These are phyloP conservation scores for Pyrocephalus nanus DNA, from an alignment of 2,797 vertebrate genomes.

Conservation along the genomic window DNA sequence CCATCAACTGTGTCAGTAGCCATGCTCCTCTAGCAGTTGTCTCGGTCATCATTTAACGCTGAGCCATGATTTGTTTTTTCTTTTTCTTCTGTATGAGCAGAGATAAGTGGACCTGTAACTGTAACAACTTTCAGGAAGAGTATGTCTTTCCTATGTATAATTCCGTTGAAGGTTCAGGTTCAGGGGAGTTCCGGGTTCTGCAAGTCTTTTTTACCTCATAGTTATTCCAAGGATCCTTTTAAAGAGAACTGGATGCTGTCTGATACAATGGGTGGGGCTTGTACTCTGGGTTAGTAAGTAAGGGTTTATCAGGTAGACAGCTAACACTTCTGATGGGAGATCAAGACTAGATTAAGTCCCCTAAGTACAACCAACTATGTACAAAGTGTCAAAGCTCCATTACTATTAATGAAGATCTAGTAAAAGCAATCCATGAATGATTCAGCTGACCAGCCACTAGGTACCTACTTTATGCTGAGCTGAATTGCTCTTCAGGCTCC, in stretches of 20 bases:
- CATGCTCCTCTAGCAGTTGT: not conserved
- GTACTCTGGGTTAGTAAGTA: not conserved
- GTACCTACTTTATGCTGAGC: not conserved
- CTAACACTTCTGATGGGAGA: not conserved
- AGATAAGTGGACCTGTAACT: not conserved
- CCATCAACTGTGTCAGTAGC: not conserved
- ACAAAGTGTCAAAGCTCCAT: not conserved
- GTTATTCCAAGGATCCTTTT: not conserved
- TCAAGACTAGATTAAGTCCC: not conserved
- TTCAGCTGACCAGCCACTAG: not conserved
- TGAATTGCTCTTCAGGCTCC: constrained; percentile 50
- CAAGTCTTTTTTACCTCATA: not conserved
- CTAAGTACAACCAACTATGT: not conserved
- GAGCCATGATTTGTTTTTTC: not conserved
- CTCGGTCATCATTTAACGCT: not conserved
- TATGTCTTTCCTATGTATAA: not conserved
- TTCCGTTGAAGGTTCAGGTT: not conserved
- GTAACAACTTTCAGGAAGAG: not conserved
- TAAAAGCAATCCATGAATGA: not conserved
- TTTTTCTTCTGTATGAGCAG: not conserved
- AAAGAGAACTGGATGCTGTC: not conserved
- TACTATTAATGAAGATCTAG: constrained; percentile 19
- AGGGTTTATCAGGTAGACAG: not conserved
- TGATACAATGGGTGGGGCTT: not conserved
- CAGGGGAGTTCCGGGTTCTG: not conserved